Conservation (phyloP, 2,888 invertebrate genomes). For the Drosophila subsilvestris region DNA sequence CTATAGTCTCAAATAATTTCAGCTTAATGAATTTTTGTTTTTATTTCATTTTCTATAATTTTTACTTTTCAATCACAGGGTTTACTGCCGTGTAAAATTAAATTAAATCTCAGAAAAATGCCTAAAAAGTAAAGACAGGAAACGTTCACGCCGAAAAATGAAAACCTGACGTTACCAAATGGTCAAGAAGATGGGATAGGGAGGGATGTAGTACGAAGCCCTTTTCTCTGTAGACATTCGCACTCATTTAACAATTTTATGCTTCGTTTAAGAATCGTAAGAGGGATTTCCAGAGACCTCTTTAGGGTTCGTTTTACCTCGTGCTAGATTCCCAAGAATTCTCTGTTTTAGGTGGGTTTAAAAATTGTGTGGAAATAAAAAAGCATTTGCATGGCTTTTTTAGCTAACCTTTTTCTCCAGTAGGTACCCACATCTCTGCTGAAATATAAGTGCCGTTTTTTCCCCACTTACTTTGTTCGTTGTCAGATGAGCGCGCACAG, state of each 20-base stretch:
- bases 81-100: conserved; percentile 20
- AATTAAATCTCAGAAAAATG: conserved; percentile 29
- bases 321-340: conserved; percentile 29
- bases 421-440: conserved; percentile 38
- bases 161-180: conserved; percentile 29
- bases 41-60: too few relatives aligned
- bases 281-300: conserved; percentile 44
- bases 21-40: not conserved
- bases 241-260: conserved; percentile 80
- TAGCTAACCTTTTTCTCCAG: conserved; percentile 68
- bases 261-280: conserved; percentile 74
- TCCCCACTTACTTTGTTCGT: conserved; percentile 10
- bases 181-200: conserved; percentile 27
- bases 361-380: conserved; percentile 61
- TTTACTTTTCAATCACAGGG: not conserved
- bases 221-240: conserved; percentile 49
- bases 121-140: conserved; percentile 28
- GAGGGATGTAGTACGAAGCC: not conserved
- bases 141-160: conserved; percentile 56
- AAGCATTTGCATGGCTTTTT: conserved; percentile 65
- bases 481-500: conserved; percentile 64
- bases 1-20: too few relatives aligned
- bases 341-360: conserved; percentile 19
- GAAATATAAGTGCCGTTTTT: conserved; percentile 44
- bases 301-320: conserved; percentile 21